Conservation (phyloP, 2,888 invertebrate species). For the Nycteola revayana region DNA sequence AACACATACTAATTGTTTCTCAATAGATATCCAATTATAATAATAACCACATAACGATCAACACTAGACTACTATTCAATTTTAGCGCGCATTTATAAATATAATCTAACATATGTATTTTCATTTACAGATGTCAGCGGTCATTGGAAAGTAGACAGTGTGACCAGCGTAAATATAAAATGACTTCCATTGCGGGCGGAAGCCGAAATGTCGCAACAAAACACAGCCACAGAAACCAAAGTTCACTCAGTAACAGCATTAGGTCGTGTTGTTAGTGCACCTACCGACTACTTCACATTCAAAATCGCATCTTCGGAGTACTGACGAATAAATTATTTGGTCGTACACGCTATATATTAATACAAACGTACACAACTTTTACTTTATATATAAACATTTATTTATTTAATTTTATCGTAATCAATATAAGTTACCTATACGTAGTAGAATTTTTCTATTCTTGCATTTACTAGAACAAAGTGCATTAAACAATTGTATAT, state of each 20-base stretch:
- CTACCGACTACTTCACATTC: constrained; percentile 46
- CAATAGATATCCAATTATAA: constrained; percentile 23
- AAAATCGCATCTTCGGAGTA: constrained; percentile 40
- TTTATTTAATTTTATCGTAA: constrained; percentile 42
- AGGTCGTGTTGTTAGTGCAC: constrained; percentile 48
- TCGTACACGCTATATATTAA: constrained; percentile 61
- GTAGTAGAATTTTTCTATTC: constrained; percentile 40
- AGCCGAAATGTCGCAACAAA: constrained; percentile 43
- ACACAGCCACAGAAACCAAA: constrained; percentile 45
- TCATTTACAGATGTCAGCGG: too few relatives aligned
- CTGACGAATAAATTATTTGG: constrained; percentile 52
- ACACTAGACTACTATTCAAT: constrained; percentile 16
- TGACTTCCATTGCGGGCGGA: constrained; percentile 32
- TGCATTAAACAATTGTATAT: constrained; percentile 53
- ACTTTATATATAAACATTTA: constrained; percentile 58
- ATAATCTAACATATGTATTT: background rate
- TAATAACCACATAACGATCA: constrained; percentile 8
- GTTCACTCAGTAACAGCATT: constrained; percentile 34
- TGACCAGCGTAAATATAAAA: constrained; percentile 31
- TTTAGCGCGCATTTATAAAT: constrained; percentile 1
- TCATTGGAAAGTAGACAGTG: constrained; percentile 34
- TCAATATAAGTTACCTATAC: constrained; percentile 52
- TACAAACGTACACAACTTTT: constrained; percentile 63
- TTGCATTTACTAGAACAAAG: constrained; percentile 51
- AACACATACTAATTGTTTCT: constrained; percentile 22